Evolutionary conservation across 2,797 vertebrate species (phyloP).

Genomic region (Spondyliosoma cantharus): DNA sequence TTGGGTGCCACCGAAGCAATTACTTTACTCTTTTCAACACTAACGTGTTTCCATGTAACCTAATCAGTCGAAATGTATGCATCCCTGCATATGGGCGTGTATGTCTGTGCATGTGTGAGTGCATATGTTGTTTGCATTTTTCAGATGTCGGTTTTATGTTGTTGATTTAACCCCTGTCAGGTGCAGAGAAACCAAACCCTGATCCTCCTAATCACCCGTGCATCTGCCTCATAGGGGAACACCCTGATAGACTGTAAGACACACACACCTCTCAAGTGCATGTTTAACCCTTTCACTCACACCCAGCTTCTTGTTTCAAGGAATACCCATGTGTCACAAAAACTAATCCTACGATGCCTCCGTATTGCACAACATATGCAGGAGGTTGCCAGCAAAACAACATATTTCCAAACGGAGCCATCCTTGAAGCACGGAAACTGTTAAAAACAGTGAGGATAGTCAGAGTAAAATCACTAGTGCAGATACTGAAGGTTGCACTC

Average conservation of each 20-base stretch:
- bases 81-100: not conserved
- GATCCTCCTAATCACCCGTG: slow-evolving; percentile 62
- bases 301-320: slow-evolving; percentile 12
- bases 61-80: slow-evolving; percentile 3
- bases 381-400: not conserved
- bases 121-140: slow-evolving; percentile 48
- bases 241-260: slow-evolving; percentile 47
- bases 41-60: slow-evolving; percentile 17
- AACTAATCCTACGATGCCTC: not conserved
- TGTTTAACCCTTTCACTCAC: slow-evolving; percentile 64
- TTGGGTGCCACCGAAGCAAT: slow-evolving; percentile 22
- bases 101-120: slow-evolving; percentile 4
- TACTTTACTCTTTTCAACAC: slow-evolving; percentile 3
- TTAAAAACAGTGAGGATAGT: not conserved
- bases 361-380: not conserved
- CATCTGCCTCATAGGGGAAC: slow-evolving; percentile 64
- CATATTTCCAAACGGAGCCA: not conserved
- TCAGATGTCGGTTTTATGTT: slow-evolving; percentile 51
- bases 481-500: not conserved
- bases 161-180: slow-evolving; percentile 66
- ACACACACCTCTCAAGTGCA: slow-evolving; percentile 28
- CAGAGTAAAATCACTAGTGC: not conserved
- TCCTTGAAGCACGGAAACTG: not conserved
- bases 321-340: not conserved
- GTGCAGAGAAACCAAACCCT: slow-evolving; percentile 67